Base-by-base conservation (phyloP, 1,140 invertebrate genomes). In the Drosophila obscura region DNA sequence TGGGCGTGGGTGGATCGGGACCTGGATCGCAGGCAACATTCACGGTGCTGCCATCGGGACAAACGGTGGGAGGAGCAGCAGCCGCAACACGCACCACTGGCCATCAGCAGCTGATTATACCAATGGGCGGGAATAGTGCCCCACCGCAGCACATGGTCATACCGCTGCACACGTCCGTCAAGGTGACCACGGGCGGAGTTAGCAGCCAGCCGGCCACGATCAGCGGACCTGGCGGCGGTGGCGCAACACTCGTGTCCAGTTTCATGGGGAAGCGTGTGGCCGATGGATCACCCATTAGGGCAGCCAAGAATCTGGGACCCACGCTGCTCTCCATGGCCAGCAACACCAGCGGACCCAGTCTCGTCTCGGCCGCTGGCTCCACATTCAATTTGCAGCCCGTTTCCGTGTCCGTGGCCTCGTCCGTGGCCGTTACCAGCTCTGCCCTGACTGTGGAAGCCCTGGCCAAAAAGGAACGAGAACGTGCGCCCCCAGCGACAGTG, bases 201-300 rank as follows among this genome's bases (percentile, higher is more conserved):
- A 4, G 71, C 64, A 6, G 79, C 72, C 3, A 81, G 49, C 53
- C 78, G 19, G 46, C 52, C 19, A 22, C 51, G 22, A 26, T 67
- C 7, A 52, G 61, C 43, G 28, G 75, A 0, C 41, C 45, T 19
- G 46, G 46, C 19, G 19, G 19, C 22, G 58, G 44, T 15, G 8
- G 62, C 39, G 55, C 45, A n/a, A 48, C 81, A 0, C 58, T 90
- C 4, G 82, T 91, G 2, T 63, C 88, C 5, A 90, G 45, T 43
- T 91, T 91, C n/a, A 80, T 91, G 77, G 82, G 90, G 13, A 91
- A 91, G 60, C 88, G 90, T 2, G 90, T 91, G 65, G 73, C 75
- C 0, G 90, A 91, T 8, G 90, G 84, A 92, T 93, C 93, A 95
- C 96, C 95, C 94, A 96, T 81, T 35, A 80, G 91, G 9, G 92